Base-by-base conservation (phyloP, 2,113 vertebrate species). In the Centropus unirufus region DNA sequence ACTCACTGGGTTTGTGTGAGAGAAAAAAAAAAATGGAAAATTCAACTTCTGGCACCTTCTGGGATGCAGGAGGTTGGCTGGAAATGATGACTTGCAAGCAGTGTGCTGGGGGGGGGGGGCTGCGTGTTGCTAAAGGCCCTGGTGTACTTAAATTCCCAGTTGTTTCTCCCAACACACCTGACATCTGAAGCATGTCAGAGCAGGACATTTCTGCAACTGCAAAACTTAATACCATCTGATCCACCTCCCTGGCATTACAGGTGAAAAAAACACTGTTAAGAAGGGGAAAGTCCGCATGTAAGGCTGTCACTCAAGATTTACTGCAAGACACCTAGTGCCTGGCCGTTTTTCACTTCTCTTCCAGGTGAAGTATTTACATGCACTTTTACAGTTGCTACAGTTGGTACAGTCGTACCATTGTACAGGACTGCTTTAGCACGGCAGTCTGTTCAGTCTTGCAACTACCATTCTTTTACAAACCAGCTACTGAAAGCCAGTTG, bases 61-160 rank as follows among this genome's bases (percentile, higher is more conserved):
- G 30, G n/a, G 24, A 16, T 32, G 7, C 11, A 22, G 62, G 57
- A 73, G 6, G 21, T 73, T 36, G 62, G 39, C 51, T 77, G 61
- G 44, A 46, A 14, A 18, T 5, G 17, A 30, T 14, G 42, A 11
- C n/a, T 19, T 72, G 24, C 0, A 4, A 6, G 9, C 11, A 64
- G 34, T 2, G 0, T 8, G 26, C n/a, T 83, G 49, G 1, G 0
- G 11, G 1, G 0, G 11, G 26, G n/a, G 74, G 18, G 34, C 23
- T 1, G 1, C 1, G 1, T 1, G 1, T 4, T 52, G 24, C 27
- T 61, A 3, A 63, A 68, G 23, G 18, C 21, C 8, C 40, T 26
- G 2, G 2, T 21, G 9, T 26, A 13, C 32, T 51, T 29, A 3
- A 51, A 17, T 30, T 82, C 22, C 39, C n/a, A 12, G 10, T 19